Percentiles rank a stretch among this genome's conserved stretches.
These are phyloP conservation scores for Pantala flavescens DNA, from an alignment of 1,140 invertebrate genomes.

Conservation along the genomic window DNA sequence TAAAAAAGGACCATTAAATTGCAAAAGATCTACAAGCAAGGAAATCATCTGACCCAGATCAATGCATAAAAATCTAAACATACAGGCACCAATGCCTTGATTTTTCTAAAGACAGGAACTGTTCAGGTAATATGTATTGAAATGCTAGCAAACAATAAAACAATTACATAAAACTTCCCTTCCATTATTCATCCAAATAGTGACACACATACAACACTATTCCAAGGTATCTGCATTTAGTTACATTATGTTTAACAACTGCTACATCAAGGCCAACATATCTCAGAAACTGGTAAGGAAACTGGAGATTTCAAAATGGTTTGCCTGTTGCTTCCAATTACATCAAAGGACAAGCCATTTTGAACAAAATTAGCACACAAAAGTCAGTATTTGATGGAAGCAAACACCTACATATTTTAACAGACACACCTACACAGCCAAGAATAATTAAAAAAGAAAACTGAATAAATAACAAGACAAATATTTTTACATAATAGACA, in stretches of 20 bases:
- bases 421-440: slow-evolving; percentile 3
- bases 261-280: slow-evolving; percentile 5
- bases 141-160: background rate
- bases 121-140: background rate
- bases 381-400: background rate
- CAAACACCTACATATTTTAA: background rate
- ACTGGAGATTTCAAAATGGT: background rate
- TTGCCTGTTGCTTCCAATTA: background rate
- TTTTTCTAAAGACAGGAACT: background rate
- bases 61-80: too few relatives aligned
- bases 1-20: too few relatives aligned
- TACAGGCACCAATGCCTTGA: too few relatives aligned
- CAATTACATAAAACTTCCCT: background rate
- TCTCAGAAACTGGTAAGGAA: background rate
- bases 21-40: too few relatives aligned
- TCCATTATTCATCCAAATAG: background rate
- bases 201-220: background rate
- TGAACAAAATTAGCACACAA: background rate
- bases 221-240: background rate
- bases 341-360: background rate
- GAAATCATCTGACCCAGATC: too few relatives aligned
- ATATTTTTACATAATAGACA: background rate
- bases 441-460: background rate
- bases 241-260: background rate
- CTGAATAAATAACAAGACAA: background rate